Percentiles rank a stretch among this genome's conserved stretches.
phyloP scores from a whole-genome alignment of 2,113 vertebrate genomes.

The Leucosticte australis region DNA sequence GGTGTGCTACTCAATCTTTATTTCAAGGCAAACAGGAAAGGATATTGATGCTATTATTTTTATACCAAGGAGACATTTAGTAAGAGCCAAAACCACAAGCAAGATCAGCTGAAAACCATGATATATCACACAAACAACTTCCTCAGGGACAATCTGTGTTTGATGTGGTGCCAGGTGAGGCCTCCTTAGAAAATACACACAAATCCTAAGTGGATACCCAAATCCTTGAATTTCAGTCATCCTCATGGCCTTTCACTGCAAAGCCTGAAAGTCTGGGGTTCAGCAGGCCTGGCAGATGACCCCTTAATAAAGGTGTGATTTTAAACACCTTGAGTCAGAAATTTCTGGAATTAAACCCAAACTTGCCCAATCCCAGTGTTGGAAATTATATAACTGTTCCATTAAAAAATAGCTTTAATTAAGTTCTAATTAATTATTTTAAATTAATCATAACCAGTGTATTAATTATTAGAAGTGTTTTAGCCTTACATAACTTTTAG shows the following conservation, averaged over 20 bases:
- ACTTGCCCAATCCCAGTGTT: fast-evolving
- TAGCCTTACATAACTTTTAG: background rate
- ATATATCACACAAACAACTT: background rate
- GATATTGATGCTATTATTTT: background rate
- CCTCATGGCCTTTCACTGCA: background rate
- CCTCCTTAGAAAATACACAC: background rate
- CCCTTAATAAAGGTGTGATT: background rate
- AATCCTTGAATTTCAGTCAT: background rate
- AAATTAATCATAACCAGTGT: background rate
- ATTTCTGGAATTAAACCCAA: background rate
- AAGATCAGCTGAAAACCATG: background rate
- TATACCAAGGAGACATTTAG: background rate
- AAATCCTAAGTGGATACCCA: background rate
- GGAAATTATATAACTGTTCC: background rate
- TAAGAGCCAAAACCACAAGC: background rate
- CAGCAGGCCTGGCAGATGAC: background rate
- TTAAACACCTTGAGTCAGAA: background rate
- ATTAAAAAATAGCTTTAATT: background rate
- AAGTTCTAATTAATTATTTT: background rate
- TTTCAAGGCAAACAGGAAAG: background rate
- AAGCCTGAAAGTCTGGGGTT: background rate
- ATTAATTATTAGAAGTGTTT: background rate
- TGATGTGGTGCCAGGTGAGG: background rate
- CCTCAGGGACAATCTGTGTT: background rate
- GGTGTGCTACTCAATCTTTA: background rate